Evolutionary conservation across 2,797 vertebrate species (phyloP).

Genomic region (Siniperca obscura): DNA sequence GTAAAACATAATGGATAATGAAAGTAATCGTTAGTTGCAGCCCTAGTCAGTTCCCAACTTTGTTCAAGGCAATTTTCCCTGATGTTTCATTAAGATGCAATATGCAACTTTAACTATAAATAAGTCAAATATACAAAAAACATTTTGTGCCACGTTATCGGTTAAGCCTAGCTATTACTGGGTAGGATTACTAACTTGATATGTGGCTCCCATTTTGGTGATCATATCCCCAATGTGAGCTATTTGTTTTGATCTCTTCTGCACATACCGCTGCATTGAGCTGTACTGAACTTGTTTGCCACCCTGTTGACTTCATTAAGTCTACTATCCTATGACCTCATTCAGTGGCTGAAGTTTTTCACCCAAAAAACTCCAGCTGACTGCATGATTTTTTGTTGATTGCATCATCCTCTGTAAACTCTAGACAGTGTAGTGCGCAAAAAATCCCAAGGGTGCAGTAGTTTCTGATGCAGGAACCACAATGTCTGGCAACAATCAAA

Average conservation of each 20-base stretch:
- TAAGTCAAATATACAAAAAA: not conserved
- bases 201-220: too few species aligned
- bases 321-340: slow-evolving; percentile 58
- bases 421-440: not conserved
- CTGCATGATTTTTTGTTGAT: slow-evolving; percentile 7
- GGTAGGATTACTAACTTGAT: not conserved
- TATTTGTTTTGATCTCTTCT: slow-evolving; percentile 30
- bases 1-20: too few species aligned
- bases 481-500: slow-evolving; percentile 25
- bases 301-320: slow-evolving; percentile 25
- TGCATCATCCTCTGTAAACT: slow-evolving; percentile 36
- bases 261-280: slow-evolving; percentile 33
- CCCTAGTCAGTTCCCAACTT: not conserved
- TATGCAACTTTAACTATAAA: not conserved
- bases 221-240: not conserved
- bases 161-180: not conserved
- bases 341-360: slow-evolving; percentile 49
- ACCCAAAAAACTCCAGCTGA: slow-evolving; percentile 33
- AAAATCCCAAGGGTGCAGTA: slow-evolving; percentile 13
- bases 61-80: not conserved
- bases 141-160: not conserved
- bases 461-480: slow-evolving; percentile 20
- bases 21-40: not conserved
- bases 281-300: slow-evolving; percentile 19
- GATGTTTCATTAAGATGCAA: not conserved